Conservation (phyloP, 2,888 invertebrate genomes). For the Chorisops tibialis region DNA sequence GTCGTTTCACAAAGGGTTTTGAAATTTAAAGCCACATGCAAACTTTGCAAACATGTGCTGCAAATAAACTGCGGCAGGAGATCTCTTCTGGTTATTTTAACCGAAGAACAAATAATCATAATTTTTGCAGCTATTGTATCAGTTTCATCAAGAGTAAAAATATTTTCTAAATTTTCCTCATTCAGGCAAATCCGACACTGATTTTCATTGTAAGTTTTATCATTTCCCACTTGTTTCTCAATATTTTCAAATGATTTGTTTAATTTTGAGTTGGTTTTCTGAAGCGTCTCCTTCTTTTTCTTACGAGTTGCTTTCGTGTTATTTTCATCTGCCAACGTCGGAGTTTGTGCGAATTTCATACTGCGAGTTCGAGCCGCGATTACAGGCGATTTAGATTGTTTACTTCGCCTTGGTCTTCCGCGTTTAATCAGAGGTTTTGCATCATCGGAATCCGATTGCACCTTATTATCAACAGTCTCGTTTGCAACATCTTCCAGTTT, state of each 20-base stretch:
- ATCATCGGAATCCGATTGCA: too few species aligned
- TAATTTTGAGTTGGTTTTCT: too few species aligned
- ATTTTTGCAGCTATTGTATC: constrained; percentile 49
- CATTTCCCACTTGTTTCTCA: constrained; percentile 31
- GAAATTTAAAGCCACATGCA: constrained; percentile 49
- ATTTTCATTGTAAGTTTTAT: constrained; percentile 35
- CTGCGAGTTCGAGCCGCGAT: too few species aligned
- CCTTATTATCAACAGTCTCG: too few species aligned
- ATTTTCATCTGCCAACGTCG: too few species aligned
- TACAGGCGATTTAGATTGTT: too few species aligned
- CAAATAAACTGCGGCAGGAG: constrained; percentile 52
- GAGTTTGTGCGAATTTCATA: too few species aligned
- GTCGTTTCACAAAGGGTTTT: constrained; percentile 49
- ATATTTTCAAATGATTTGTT: constrained; percentile 13
- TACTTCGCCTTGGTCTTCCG: too few species aligned
- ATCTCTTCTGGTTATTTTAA: constrained; percentile 49
- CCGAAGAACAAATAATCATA: constrained; percentile 49
- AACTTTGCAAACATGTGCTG: constrained; percentile 45
- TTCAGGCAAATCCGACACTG: constrained; percentile 50
- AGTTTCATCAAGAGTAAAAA: constrained; percentile 45
- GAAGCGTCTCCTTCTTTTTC: too few species aligned
- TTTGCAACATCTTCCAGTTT: too few species aligned
- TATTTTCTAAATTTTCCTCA: constrained; percentile 43
- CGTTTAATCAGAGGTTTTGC: too few species aligned
- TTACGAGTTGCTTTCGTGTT: too few species aligned